Evolutionary conservation across 2,113 vertebrate genomes (phyloP).

Genomic region (Gavia stellata): DNA sequence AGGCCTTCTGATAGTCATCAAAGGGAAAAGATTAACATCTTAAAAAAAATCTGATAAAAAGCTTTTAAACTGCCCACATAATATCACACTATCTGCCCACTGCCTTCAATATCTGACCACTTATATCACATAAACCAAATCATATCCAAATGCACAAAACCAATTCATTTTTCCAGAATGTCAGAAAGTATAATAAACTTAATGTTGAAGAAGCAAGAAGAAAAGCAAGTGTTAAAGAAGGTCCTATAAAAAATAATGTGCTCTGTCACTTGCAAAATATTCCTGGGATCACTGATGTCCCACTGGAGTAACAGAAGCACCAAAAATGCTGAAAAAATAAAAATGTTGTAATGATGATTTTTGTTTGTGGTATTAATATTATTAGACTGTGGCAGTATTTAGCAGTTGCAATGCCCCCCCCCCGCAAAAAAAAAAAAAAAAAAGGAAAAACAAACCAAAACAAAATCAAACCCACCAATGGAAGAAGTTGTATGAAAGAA

Average conservation of each 20-base stretch:
- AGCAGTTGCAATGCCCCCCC: background rate
- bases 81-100: background rate
- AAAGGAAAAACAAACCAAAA: background rate
- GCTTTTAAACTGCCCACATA: background rate
- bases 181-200: background rate
- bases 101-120: background rate
- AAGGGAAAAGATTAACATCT: background rate
- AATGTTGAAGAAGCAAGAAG: background rate
- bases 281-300: background rate
- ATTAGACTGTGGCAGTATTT: background rate
- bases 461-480: fast-evolving
- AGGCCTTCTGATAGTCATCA: background rate
- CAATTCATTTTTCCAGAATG: background rate
- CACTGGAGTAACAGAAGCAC: background rate
- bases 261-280: background rate
- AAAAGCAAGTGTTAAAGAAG: background rate
- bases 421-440: background rate
- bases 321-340: background rate
- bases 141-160: background rate
- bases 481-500: background rate
- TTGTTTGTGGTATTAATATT: background rate
- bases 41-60: background rate
- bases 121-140: background rate
- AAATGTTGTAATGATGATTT: fast-evolving
- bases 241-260: background rate